phyloP scores from a whole-genome alignment of 2,888 invertebrate species.

The Halictus ligatus region DNA sequence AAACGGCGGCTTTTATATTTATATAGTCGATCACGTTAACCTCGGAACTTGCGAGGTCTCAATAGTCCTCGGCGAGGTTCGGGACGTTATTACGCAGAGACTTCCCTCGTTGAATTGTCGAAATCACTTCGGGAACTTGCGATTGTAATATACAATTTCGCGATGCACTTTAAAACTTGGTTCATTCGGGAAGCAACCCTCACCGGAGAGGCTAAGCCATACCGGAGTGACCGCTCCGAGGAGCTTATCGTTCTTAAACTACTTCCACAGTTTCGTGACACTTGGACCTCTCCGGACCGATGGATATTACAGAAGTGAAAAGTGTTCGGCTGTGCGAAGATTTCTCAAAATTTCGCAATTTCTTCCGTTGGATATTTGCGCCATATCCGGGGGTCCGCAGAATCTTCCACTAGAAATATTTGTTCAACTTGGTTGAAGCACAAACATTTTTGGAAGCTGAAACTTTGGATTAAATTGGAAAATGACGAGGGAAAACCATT shows the following conservation, averaged over 20 bases:
- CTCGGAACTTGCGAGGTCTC: background rate
- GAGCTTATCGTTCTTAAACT: constrained; percentile 55
- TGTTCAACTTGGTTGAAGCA: background rate
- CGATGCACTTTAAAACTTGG: constrained; percentile 60
- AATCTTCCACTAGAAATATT: background rate
- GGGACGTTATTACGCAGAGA: background rate
- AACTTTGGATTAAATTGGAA: background rate
- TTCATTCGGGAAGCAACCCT: constrained; percentile 52
- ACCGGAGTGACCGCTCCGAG: constrained; percentile 39
- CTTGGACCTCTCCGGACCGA: constrained; percentile 26
- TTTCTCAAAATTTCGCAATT: constrained; percentile 4
- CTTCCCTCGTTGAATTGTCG: constrained; percentile 42
- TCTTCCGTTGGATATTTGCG: background rate
- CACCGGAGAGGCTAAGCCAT: background rate
- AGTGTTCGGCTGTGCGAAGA: background rate
- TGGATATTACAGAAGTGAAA: constrained; percentile 18
- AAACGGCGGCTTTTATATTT: background rate
- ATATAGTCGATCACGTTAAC: background rate
- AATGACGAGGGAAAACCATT: background rate
- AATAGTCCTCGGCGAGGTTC: background rate
- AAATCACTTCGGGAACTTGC: constrained; percentile 47
- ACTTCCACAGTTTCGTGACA: constrained; percentile 49
- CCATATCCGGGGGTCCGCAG: background rate
- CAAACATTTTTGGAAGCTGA: background rate
- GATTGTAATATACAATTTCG: constrained; percentile 52